These are phyloP conservation scores for Tachycineta bicolor DNA, from an alignment of 2,113 vertebrate species.

Conservation along the genomic window DNA sequence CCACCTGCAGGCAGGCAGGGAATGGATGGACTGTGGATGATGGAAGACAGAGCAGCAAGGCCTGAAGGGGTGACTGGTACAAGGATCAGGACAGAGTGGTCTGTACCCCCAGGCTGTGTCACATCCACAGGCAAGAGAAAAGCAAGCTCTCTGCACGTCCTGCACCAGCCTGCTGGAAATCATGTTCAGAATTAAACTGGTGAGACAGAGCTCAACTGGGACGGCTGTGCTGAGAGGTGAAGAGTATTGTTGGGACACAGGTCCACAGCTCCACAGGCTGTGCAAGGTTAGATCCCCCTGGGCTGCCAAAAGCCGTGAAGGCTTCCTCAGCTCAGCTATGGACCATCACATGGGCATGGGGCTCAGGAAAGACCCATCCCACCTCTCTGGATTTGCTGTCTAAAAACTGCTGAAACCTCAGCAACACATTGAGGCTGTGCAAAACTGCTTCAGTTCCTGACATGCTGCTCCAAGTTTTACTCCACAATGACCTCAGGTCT, in stretches of 20 bases:
- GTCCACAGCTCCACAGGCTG: background rate
- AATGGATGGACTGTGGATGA: background rate
- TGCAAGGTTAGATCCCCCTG: background rate
- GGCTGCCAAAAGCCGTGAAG: background rate
- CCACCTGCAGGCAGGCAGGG: background rate
- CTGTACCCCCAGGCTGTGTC: background rate
- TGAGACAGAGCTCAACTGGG: background rate
- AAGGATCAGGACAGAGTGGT: background rate
- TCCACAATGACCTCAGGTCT: background rate
- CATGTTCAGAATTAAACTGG: background rate
- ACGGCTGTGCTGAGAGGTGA: background rate
- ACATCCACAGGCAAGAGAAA: background rate
- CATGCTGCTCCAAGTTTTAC: background rate
- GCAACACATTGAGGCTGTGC: fast-evolving
- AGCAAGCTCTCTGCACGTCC: background rate
- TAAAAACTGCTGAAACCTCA: background rate
- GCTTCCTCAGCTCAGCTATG: background rate
- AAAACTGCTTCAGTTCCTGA: background rate
- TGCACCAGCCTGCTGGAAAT: background rate
- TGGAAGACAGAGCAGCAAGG: background rate
- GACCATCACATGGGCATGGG: background rate
- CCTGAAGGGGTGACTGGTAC: background rate
- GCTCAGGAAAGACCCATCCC: background rate
- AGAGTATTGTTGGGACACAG: background rate
- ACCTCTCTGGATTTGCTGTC: background rate